Percentiles rank a stretch among this genome's conserved stretches.
phyloP scores from a whole-genome alignment of 2,888 invertebrate species.

The Acleris cristana region DNA sequence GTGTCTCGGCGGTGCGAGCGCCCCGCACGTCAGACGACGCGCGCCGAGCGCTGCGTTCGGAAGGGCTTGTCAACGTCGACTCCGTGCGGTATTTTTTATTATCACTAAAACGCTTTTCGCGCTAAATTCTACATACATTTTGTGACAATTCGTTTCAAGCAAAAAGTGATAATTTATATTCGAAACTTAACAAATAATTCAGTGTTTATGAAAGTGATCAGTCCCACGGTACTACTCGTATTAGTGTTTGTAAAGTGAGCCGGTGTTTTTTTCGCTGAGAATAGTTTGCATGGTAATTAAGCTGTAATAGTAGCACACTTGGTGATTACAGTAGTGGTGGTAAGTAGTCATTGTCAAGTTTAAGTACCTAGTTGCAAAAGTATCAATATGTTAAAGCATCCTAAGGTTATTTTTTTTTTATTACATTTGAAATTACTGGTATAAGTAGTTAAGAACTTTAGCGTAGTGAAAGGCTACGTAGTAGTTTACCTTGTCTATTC shows the following conservation, averaged over 20 bases:
- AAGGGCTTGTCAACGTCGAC: slow-evolving; percentile 53
- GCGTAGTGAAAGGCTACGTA: not conserved
- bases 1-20: slow-evolving; percentile 27
- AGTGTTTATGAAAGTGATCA: slow-evolving; percentile 29
- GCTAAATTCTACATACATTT: slow-evolving; percentile 7
- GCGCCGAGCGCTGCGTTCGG: slow-evolving; percentile 65
- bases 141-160: not conserved
- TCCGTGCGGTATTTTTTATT: slow-evolving; percentile 23
- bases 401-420: no score
- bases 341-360: slow-evolving; percentile 69
- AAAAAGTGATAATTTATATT: slow-evolving; percentile 7
- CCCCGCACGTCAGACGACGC: slow-evolving; percentile 60
- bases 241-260: slow-evolving; percentile 40
- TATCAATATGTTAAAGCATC: not conserved
- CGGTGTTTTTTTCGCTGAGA: slow-evolving; percentile 47
- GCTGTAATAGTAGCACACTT: slow-evolving; percentile 52
- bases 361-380: slow-evolving; percentile 29
- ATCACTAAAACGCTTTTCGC: slow-evolving; percentile 18
- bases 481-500: slow-evolving; percentile 26
- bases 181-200: slow-evolving; percentile 14
- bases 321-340: slow-evolving; percentile 42
- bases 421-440: no score
- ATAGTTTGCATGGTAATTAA: slow-evolving; percentile 65
- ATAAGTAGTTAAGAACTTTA: no score
- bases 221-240: slow-evolving; percentile 18